These are phyloP conservation scores for Ammodytes dubius DNA, from an alignment of 2,113 vertebrate species.

Conservation along the genomic window DNA sequence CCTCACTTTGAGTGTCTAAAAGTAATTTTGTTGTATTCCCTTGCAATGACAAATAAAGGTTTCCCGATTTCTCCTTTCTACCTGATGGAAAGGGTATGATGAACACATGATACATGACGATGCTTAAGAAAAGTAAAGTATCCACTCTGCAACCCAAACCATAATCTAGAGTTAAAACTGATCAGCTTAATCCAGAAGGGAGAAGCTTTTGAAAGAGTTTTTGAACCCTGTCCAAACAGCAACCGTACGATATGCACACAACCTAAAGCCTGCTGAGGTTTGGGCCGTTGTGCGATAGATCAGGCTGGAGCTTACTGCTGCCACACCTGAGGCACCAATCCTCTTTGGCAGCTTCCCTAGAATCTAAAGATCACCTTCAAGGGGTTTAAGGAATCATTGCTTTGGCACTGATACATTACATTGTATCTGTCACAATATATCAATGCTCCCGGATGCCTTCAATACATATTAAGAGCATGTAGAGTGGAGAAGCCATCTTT, in stretches of 20 bases:
- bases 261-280: background rate
- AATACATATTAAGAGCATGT: too few relatives aligned
- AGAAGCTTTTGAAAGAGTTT: too few relatives aligned
- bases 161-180: too few relatives aligned
- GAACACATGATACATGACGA: too few relatives aligned
- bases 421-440: background rate
- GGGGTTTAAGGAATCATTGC: constrained; percentile 48
- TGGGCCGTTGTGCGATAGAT: constrained; percentile 25
- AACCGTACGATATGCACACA: rapidly evolving
- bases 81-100: too few relatives aligned
- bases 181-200: too few relatives aligned
- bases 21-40: too few relatives aligned
- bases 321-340: constrained; percentile 61
- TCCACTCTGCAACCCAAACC: too few relatives aligned
- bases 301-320: constrained; percentile 48
- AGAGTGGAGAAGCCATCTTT: background rate
- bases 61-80: too few relatives aligned
- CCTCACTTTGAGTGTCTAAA: too few relatives aligned
- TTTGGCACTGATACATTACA: background rate
- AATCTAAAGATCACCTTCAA: constrained; percentile 69
- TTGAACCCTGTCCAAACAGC: background rate
- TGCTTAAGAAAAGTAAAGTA: too few relatives aligned
- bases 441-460: background rate
- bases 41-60: too few relatives aligned
- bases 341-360: constrained; percentile 54